Base-by-base conservation (phyloP, 2,888 invertebrate genomes). In the Euzetes globulus region DNA sequence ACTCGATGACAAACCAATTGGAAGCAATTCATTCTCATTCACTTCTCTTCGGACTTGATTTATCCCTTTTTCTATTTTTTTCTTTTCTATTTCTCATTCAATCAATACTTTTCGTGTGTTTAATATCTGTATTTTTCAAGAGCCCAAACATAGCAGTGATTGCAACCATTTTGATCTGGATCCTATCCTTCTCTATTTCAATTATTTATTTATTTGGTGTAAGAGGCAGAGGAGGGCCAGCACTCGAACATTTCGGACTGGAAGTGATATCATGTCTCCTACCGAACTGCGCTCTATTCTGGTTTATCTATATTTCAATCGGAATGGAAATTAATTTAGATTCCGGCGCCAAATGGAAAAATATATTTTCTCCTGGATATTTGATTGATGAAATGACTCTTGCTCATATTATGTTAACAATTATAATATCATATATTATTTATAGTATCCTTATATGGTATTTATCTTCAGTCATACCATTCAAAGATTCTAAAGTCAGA, bases 41-140 rank as follows among this genome's bases (percentile, higher is more conserved):
- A 37, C 63, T 63, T 1, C 37, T 63, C 6, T n/a, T 27, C 6
- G 63, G 63, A 29, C 33, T 63, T 11, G n/a, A 29, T 19, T 33
- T 63, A 3, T 33, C 63, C 1, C 15, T 63, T n/a, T 63, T 63
- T n/a, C 63, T 63, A 4, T 33, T 33, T 7, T 63, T 63, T 37
- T 63, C 27, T 3, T 6, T 63, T 1, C 4, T 63, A 63, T 63
- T 63, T n/a, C 2, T 63, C n/a, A 63, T 37, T 19, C 63, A 63
- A 63, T 33, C 33, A 4, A 63, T 63, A 37, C 33, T 63, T 5
- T 63, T 37, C 6, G 63, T 63, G 17, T 63, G 63, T 33, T 33
- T 63, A 1, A 63, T 63, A 63, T 63, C 63, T 3, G 63, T 63
- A 63, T 63, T 63, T 9, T 63, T 63, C 63, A 25, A 17, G 13